Evolutionary conservation across 2,113 vertebrate genomes (phyloP).

Genomic region (Ctenodactylus gundi): DNA sequence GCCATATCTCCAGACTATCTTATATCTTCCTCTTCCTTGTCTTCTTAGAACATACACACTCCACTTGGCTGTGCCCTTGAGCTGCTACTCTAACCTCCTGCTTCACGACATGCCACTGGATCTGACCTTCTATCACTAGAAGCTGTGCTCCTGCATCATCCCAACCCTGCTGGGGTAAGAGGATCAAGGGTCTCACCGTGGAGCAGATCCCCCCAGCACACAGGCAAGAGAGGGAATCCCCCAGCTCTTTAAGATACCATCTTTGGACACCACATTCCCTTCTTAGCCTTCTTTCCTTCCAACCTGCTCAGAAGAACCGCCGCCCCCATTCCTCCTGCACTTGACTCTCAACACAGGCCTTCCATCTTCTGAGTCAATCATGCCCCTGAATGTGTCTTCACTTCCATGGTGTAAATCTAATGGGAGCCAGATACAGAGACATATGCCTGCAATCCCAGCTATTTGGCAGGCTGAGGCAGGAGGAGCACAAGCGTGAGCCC

Average conservation of each 20-base stretch:
- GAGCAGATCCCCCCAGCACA: background rate
- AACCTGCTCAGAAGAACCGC: background rate
- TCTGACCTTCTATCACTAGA: background rate
- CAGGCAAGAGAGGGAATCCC: background rate
- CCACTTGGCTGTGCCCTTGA: background rate
- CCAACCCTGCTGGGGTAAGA: too few species aligned
- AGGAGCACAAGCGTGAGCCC: background rate
- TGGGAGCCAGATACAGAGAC: too few species aligned
- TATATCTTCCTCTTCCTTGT: fast-evolving
- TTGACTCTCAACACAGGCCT: background rate
- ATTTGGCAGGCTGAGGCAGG: background rate
- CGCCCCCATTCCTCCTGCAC: background rate
- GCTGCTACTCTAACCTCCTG: background rate
- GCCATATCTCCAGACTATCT: background rate
- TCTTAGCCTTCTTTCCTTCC: background rate
- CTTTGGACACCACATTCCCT: fast-evolving
- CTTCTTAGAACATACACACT: background rate
- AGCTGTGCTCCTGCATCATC: too few species aligned
- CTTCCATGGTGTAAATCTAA: fast-evolving
- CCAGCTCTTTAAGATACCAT: too few species aligned
- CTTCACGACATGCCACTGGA: background rate
- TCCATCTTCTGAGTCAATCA: background rate
- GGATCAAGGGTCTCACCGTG: background rate
- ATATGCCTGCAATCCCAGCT: background rate
- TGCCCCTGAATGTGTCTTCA: background rate